A percentile compares a stretch with the other conserved stretches of the same genome.
Conservation (phyloP, 2,113 vertebrate species). For the Clupea harengus region DNA sequence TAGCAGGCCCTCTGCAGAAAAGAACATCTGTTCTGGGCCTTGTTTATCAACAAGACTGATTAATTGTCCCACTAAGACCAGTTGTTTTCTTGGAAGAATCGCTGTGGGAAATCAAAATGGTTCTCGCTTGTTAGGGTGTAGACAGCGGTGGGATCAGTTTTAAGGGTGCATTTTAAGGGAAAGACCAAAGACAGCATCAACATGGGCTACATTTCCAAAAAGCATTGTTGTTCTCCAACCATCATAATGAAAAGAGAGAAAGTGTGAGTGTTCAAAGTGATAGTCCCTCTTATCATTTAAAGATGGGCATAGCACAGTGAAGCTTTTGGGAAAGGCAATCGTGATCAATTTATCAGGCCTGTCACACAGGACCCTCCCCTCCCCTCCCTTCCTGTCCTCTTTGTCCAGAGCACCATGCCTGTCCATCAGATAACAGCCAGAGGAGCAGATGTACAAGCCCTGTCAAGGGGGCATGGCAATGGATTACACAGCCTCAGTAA, state of each 20-base stretch:
- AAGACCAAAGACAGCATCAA: not conserved
- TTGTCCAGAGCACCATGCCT: not conserved
- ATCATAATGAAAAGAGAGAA: not conserved
- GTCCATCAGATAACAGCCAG: not conserved
- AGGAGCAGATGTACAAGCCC: not conserved
- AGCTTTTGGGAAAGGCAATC: not conserved
- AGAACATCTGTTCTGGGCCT: conserved; percentile 12
- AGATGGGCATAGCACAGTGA: not conserved
- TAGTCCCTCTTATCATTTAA: not conserved
- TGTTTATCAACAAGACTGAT: conserved; percentile 1
- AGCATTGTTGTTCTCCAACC: not conserved
- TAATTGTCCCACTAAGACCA: not conserved
- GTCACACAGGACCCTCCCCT: not conserved
- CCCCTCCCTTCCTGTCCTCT: not conserved
- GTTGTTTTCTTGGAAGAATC: not conserved
- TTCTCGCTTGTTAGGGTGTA: not conserved
- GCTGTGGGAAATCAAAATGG: conserved; percentile 3
- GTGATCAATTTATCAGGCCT: not conserved
- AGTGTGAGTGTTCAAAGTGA: not conserved
- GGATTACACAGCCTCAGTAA: not conserved
- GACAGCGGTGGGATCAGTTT: not conserved
- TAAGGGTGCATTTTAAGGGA: not conserved
- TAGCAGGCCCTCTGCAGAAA: conserved; percentile 1
- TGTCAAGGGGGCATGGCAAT: not conserved
- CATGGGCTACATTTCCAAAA: not conserved